Evolutionary conservation across 2,797 vertebrate species (phyloP), one percentile per base, ranked within the genome.

Genomic region (Labeo calbasu): DNA sequence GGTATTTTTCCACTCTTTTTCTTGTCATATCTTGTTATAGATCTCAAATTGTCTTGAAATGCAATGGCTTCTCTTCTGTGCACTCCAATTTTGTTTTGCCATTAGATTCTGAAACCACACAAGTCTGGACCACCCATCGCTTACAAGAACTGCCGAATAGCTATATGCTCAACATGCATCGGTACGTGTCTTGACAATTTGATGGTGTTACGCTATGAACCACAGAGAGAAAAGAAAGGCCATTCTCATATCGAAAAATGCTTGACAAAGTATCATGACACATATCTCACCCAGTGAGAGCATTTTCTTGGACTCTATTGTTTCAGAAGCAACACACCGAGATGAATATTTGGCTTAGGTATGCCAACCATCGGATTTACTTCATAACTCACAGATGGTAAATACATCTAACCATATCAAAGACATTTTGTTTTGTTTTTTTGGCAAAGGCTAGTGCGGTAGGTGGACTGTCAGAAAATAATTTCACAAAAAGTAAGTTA

Each of bases 151-250:
- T 48, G 40, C 36, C n/a, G 2, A 23, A 77, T 73, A 57, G 17
- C 51, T 57, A 13, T 79, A 61, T 1, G 40, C 21, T 61, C 75
- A 79, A 28, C 11, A 40, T n/a, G 63, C 12, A 4, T 68, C 11
- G 32, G 59, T 14, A 28, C 46, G 53, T 61, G 43, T 68, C 28
- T 66, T 68, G 77, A 68, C 48, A 79, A 79, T 68, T 66, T 66
- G 6, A 66, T 66, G 40, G 23, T 32, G 9, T 28, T n/a, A 10
- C 12, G 13, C 19, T 53, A 6, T 65, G 13, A 51, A 21, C 10
- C 46, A 57, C 51, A 77, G 13, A 77, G 55, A 28, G n/a, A 51
- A 51, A 51, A 79, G 77, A 66, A 66, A 71, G n/a, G 28, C 48
- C 61, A n/a, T 68, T 68, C 21, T 40, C 7, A 10, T 4, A 53